These are phyloP conservation scores for Lottia gigantea DNA, from an alignment of 2,888 invertebrate species.

Conservation along the genomic window DNA sequence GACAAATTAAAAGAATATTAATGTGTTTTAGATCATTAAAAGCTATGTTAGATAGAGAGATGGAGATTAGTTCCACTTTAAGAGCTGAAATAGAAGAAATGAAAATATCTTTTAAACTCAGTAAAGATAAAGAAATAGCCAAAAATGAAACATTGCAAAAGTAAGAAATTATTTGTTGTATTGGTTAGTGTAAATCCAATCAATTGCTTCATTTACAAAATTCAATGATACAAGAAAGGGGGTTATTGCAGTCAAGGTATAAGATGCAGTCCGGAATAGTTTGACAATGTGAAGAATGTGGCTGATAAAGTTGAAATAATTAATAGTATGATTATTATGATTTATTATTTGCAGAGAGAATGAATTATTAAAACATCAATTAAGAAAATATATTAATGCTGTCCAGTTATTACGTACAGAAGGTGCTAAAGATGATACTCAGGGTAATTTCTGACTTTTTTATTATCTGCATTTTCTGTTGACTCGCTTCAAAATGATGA, in stretches of 20 bases:
- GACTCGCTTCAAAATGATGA: too few relatives aligned
- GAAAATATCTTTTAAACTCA: conserved; percentile 60
- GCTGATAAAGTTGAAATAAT: too few relatives aligned
- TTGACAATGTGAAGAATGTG: too few relatives aligned
- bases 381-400: conserved; percentile 88
- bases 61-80: conserved; percentile 69
- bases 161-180: conserved; percentile 68
- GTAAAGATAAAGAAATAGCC: conserved; percentile 67
- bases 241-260: too few relatives aligned
- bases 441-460: conserved; percentile 22
- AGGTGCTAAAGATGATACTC: conserved; percentile 34
- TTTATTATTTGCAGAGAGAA: conserved; percentile 77
- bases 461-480: too few relatives aligned
- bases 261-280: too few relatives aligned
- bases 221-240: too few relatives aligned
- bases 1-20: too few relatives aligned
- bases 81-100: conserved; percentile 72
- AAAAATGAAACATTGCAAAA: conserved; percentile 76
- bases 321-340: neutral
- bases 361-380: conserved; percentile 83
- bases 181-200: too few relatives aligned
- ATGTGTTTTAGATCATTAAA: conserved; percentile 50
- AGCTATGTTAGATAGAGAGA: conserved; percentile 63
- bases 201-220: too few relatives aligned
- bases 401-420: conserved; percentile 81